Conservation (phyloP, 2,797 vertebrate species). For the Mallotus villosus region DNA sequence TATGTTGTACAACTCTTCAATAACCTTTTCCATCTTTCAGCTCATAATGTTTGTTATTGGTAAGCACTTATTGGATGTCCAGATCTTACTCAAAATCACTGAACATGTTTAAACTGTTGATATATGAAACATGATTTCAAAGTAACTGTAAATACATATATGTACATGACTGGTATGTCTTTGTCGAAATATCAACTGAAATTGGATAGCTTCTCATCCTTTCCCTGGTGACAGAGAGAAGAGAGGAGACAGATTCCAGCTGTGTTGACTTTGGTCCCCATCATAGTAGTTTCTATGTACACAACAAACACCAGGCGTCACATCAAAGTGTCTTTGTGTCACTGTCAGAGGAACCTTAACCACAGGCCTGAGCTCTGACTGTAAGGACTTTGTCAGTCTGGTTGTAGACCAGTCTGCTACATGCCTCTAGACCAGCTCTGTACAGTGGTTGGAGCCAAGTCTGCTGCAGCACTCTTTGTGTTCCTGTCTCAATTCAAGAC, state of each 20-base stretch:
- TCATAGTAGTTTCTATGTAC: slow-evolving; percentile 34
- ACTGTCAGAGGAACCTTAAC: slow-evolving; percentile 6
- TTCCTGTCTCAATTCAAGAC: background rate
- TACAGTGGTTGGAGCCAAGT: background rate
- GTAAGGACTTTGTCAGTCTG: too few relatives aligned
- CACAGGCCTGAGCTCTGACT: slow-evolving; percentile 2
- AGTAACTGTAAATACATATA: slow-evolving; percentile 55
- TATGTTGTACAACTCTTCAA: slow-evolving; percentile 47
- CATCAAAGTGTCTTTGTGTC: slow-evolving; percentile 9
- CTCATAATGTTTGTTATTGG: slow-evolving; percentile 23
- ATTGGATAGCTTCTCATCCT: slow-evolving; percentile 35
- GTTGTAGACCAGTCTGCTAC: background rate
- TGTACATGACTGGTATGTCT: slow-evolving; percentile 53
- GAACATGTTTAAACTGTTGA: slow-evolving; percentile 37
- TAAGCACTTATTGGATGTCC: slow-evolving; percentile 56
- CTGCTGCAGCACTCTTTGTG: background rate
- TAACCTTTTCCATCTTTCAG: slow-evolving; percentile 23
- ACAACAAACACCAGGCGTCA: slow-evolving; percentile 2
- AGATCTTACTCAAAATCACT: slow-evolving; percentile 46
- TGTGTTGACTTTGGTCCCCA: slow-evolving; percentile 52
- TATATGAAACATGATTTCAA: slow-evolving; percentile 40
- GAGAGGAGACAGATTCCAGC: slow-evolving; percentile 37
- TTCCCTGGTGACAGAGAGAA: slow-evolving; percentile 19
- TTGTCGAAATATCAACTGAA: slow-evolving; percentile 23
- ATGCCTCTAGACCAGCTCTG: too few relatives aligned